Percentiles rank a stretch among this genome's conserved stretches.
Evolutionary conservation across 2,113 vertebrate genomes (phyloP).

Genomic region (Bothrops jararaca): DNA sequence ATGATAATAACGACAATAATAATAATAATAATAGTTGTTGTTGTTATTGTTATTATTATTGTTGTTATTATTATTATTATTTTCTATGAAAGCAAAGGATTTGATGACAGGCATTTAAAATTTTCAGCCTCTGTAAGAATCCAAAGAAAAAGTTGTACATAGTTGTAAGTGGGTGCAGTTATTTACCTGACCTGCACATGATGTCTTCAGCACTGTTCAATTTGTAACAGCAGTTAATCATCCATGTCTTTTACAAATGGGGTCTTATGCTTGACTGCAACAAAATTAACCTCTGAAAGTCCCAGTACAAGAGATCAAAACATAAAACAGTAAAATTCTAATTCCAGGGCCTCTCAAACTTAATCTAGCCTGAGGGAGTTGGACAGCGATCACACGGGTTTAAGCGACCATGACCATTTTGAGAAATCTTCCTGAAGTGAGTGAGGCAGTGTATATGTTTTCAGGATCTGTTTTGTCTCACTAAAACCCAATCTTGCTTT

Average conservation of each 20-base stretch:
- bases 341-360: constrained; percentile 5
- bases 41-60: no score
- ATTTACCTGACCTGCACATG: constrained; percentile 17
- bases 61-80: accelerated
- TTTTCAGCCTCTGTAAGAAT: constrained; percentile 10
- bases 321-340: constrained; percentile 13
- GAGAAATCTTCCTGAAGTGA: neutral
- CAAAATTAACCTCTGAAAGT: constrained; percentile 33
- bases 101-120: constrained; percentile 26
- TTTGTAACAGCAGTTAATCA: constrained; percentile 55
- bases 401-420: constrained; percentile 8
- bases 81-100: constrained; percentile 15
- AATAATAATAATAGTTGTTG: no score
- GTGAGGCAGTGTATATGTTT: neutral
- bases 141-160: constrained; percentile 14
- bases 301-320: constrained; percentile 30
- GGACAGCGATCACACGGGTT: neutral
- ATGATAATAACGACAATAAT: no score
- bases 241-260: constrained; percentile 29
- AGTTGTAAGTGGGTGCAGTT: constrained; percentile 7
- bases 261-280: constrained; percentile 33
- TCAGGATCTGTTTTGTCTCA: neutral
- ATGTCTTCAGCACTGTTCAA: constrained; percentile 32
- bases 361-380: constrained; percentile 25
- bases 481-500: neutral